Evolutionary conservation across 2,797 vertebrate genomes (phyloP).

Genomic region (Betta splendens): DNA sequence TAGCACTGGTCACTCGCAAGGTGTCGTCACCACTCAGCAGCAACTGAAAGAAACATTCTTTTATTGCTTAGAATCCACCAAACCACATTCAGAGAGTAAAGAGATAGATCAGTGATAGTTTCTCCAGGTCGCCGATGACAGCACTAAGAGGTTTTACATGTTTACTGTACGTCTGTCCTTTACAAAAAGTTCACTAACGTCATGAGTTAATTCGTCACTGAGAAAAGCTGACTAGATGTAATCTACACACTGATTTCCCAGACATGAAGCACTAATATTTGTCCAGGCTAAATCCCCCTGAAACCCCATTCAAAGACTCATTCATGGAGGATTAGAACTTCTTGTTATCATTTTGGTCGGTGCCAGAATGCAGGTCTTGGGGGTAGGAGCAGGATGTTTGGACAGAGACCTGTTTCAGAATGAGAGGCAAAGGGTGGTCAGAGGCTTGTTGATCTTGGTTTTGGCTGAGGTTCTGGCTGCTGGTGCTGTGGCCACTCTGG

Average conservation of each 20-base stretch:
- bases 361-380: constrained; percentile 55
- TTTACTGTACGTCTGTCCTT: not conserved
- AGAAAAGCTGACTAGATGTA: constrained; percentile 53
- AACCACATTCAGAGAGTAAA: constrained; percentile 4
- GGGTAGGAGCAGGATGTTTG: constrained; percentile 72
- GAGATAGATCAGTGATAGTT: constrained; percentile 4
- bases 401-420: constrained; percentile 92
- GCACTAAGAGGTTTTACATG: too few relatives aligned
- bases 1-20: constrained; percentile 87
- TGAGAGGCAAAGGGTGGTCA: constrained; percentile 85
- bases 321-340: constrained; percentile 72
- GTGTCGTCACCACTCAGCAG: constrained; percentile 89
- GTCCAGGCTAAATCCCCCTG: constrained; percentile 48
- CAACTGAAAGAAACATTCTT: constrained; percentile 79
- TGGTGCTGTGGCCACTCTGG: constrained; percentile 51
- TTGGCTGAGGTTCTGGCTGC: constrained; percentile 54
- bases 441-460: constrained; percentile 73
- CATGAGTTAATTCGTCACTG: constrained; percentile 40
- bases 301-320: constrained; percentile 66
- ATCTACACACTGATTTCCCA: constrained; percentile 72
- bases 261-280: constrained; percentile 74
- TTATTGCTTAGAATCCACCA: constrained; percentile 1
- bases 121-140: constrained; percentile 2
- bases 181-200: constrained; percentile 12
- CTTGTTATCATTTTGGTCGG: constrained; percentile 64